Evolutionary conservation across 2,888 invertebrate species (phyloP).

Genomic region (Lepidochrysops patricia): DNA sequence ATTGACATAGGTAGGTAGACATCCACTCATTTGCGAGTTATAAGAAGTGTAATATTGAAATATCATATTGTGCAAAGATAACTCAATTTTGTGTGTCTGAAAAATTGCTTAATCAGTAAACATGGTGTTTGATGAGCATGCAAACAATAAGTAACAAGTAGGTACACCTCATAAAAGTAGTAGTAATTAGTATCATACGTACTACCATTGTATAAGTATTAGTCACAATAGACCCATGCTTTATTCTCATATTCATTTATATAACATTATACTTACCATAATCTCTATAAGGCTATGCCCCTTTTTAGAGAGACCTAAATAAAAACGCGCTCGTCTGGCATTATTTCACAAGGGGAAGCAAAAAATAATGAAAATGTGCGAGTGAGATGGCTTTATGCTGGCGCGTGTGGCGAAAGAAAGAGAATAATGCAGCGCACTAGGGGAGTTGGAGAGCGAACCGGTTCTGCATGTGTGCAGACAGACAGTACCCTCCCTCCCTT

Average conservation of each 20-base stretch:
- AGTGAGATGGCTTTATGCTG: constrained; percentile 53
- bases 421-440: constrained; percentile 53
- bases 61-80: no score
- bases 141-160: not conserved
- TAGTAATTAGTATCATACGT: constrained; percentile 18
- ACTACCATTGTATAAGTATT: constrained; percentile 18
- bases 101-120: no score
- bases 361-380: constrained; percentile 69
- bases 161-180: not conserved
- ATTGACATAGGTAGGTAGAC: no score
- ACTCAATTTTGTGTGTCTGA: no score
- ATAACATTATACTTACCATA: constrained; percentile 53
- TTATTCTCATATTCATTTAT: constrained; percentile 31
- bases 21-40: no score
- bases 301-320: constrained; percentile 54
- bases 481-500: constrained; percentile 63
- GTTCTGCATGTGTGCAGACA: constrained; percentile 68
- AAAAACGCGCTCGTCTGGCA: constrained; percentile 60
- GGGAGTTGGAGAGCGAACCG: constrained; percentile 67
- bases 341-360: constrained; percentile 67
- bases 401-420: constrained; percentile 60
- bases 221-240: constrained; percentile 37
- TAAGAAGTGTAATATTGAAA: no score
- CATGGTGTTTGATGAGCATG: constrained; percentile 5
- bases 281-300: constrained; percentile 37